Percentiles rank a stretch among this genome's conserved stretches.
Conservation (phyloP, 2,797 vertebrate species). For the Cottoperca gobio region DNA sequence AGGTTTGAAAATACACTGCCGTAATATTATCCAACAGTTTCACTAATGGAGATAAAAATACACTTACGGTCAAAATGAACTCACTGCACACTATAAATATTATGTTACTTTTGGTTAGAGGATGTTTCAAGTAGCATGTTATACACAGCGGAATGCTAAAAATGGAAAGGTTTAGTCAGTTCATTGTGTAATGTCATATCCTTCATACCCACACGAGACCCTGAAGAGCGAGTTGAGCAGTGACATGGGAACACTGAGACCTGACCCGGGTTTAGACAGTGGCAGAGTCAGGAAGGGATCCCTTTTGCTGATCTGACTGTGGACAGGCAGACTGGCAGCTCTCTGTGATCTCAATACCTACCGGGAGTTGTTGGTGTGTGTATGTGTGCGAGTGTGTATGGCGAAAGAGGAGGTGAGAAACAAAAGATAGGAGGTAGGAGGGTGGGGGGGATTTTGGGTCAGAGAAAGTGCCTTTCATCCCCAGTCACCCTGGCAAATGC, state of each 20-base stretch:
- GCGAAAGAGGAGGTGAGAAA: slow-evolving; percentile 23
- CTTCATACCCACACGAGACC: background rate
- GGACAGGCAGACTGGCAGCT: slow-evolving; percentile 51
- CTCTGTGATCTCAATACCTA: slow-evolving; percentile 53
- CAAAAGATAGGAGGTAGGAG: slow-evolving; percentile 48
- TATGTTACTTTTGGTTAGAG: slow-evolving; percentile 19
- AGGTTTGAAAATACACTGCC: slow-evolving; percentile 35
- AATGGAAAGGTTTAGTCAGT: slow-evolving; percentile 28
- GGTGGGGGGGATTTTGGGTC: slow-evolving; percentile 15
- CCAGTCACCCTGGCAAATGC: slow-evolving; percentile 55
- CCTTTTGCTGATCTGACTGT: slow-evolving; percentile 36
- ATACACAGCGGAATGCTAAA: slow-evolving; percentile 2
- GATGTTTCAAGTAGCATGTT: background rate
- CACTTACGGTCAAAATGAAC: slow-evolving; percentile 20
- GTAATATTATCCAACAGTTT: slow-evolving; percentile 50
- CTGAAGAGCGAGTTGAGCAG: slow-evolving; percentile 3
- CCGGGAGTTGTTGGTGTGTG: slow-evolving; percentile 38
- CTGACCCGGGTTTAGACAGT: slow-evolving; percentile 30
- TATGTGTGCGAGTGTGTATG: slow-evolving; percentile 1
- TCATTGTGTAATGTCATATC: slow-evolving; percentile 20
- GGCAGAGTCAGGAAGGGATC: slow-evolving; percentile 31
- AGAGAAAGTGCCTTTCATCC: slow-evolving; percentile 75
- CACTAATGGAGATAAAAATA: slow-evolving; percentile 51
- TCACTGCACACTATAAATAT: slow-evolving; percentile 33
- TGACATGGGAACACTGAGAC: background rate